Percentiles rank a stretch among this genome's conserved stretches.
These are phyloP conservation scores for Synanthedon vespiformis DNA, from an alignment of 2,888 invertebrate genomes.

Conservation along the genomic window DNA sequence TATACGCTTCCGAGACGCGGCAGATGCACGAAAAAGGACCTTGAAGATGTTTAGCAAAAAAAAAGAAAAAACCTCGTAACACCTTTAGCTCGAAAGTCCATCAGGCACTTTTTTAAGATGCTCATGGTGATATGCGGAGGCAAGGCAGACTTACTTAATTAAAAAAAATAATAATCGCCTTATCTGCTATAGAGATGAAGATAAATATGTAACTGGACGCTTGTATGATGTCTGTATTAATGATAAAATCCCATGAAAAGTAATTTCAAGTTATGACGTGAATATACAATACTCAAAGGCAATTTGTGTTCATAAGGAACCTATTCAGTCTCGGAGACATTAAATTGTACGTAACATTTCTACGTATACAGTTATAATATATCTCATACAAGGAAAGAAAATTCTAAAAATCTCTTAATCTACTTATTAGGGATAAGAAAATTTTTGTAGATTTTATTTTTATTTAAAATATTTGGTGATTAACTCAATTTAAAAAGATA, in stretches of 20 bases:
- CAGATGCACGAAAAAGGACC: slow-evolving; percentile 55
- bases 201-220: not conserved
- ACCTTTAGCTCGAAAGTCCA: slow-evolving; percentile 42
- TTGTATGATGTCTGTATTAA: not conserved
- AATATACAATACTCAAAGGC: too few relatives aligned
- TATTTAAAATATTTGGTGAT: too few relatives aligned
- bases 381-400: too few relatives aligned
- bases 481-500: too few relatives aligned
- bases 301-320: too few relatives aligned
- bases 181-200: not conserved
- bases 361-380: too few relatives aligned
- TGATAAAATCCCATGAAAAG: not conserved
- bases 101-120: slow-evolving; percentile 26
- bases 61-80: slow-evolving; percentile 13
- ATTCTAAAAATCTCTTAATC: too few relatives aligned
- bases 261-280: too few relatives aligned
- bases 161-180: not conserved
- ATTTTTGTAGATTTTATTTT: too few relatives aligned
- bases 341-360: too few relatives aligned
- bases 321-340: too few relatives aligned
- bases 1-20: slow-evolving; percentile 40
- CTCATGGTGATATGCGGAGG: not conserved
- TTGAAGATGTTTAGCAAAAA: slow-evolving; percentile 53
- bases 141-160: not conserved
- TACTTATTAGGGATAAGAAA: too few relatives aligned